phyloP scores from a whole-genome alignment of 1,140 invertebrate genomes.

The Centruroides vittatus region DNA sequence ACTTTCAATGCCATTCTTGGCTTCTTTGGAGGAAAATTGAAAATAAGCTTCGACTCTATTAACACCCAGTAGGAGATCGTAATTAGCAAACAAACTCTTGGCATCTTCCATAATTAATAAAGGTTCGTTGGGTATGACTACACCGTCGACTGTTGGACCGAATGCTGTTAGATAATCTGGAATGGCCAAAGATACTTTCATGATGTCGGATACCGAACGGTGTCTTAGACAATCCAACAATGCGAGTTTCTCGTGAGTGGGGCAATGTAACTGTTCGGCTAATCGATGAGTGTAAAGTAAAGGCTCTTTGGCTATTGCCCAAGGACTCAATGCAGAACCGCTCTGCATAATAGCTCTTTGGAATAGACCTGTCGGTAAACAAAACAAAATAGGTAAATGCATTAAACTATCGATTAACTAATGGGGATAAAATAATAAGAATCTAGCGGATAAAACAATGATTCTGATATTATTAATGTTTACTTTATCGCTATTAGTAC shows the following conservation, averaged over 20 bases:
- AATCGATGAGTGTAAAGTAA: conserved; percentile 68
- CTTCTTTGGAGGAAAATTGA: conserved; percentile 68
- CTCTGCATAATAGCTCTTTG: conserved; percentile 26
- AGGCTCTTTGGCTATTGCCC: conserved; percentile 29
- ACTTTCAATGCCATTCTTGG: conserved; percentile 82
- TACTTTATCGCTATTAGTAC: too few species aligned
- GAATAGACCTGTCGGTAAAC: conserved; percentile 20
- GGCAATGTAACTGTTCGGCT: conserved; percentile 72
- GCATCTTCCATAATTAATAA: conserved; percentile 18
- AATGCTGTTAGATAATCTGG: conserved; percentile 72
- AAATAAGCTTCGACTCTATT: conserved; percentile 80
- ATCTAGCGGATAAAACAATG: too few species aligned
- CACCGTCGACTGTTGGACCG: conserved; percentile 72
- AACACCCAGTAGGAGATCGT: conserved; percentile 87
- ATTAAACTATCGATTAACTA: too few species aligned
- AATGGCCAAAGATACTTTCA: conserved; percentile 46
- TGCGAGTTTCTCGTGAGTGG: conserved; percentile 41
- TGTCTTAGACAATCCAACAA: conserved; percentile 66
- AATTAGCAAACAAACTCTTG: conserved; percentile 26
- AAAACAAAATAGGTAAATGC: conserved; percentile 3
- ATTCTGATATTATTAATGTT: too few species aligned
- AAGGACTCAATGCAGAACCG: conserved; percentile 29
- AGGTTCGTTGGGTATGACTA: conserved; percentile 32
- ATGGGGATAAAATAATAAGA: too few species aligned
- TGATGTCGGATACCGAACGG: conserved; percentile 44